Conservation (phyloP, 2,113 vertebrate species). For the Rhabdomys dilectus region DNA sequence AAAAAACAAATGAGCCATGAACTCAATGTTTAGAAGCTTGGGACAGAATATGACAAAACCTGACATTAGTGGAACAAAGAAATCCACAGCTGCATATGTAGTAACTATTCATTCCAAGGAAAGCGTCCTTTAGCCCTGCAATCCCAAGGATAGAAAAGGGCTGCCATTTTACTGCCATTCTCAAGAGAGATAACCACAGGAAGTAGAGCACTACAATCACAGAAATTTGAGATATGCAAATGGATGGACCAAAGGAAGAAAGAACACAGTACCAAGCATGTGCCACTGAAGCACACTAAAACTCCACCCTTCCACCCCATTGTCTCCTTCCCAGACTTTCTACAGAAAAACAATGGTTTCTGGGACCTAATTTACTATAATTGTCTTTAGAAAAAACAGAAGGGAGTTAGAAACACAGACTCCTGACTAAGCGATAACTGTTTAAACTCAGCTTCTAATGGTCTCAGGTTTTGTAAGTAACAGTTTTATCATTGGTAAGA, state of each 20-base stretch:
- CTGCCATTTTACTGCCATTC: background rate
- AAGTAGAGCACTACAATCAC: background rate
- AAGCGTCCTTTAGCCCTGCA: background rate
- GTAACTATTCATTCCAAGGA: background rate
- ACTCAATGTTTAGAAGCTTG: background rate
- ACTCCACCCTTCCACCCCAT: no score
- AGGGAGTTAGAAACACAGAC: background rate
- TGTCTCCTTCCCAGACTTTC: background rate
- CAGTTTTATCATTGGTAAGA: slow-evolving; percentile 38
- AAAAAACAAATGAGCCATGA: slow-evolving; percentile 49
- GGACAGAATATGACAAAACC: background rate
- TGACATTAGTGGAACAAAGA: slow-evolving; percentile 2
- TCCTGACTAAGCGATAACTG: background rate
- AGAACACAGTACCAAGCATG: background rate
- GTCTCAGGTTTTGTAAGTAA: slow-evolving; percentile 1
- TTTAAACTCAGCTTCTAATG: slow-evolving; percentile 55
- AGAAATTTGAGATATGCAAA: background rate
- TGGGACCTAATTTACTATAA: slow-evolving; percentile 8
- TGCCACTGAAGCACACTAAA: background rate
- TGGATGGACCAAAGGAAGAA: background rate
- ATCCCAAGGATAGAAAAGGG: background rate
- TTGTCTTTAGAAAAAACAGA: slow-evolving; percentile 32
- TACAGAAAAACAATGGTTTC: slow-evolving; percentile 13
- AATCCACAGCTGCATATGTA: background rate
- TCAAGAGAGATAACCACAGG: background rate